Conservation (phyloP, 2,113 vertebrate genomes). For the Apodemus sylvaticus region DNA sequence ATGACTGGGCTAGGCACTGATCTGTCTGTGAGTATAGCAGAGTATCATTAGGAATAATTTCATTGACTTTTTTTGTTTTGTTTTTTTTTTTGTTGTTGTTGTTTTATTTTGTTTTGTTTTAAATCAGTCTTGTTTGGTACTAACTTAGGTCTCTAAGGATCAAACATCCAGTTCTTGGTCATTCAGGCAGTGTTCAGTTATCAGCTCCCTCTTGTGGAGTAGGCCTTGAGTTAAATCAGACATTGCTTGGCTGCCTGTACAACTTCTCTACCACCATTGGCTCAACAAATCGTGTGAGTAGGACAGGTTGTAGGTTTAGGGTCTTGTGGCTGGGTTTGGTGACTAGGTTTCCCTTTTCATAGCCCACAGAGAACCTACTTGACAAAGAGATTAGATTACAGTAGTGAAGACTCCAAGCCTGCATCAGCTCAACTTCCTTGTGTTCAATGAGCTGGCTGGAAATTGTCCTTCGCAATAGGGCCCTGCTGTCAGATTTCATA, state of each 20-base stretch:
- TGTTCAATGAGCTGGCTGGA: background rate
- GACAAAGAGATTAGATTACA: background rate
- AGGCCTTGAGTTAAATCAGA: background rate
- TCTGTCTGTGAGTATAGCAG: background rate
- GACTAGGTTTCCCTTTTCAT: background rate
- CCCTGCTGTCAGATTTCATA: background rate
- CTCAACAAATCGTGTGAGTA: background rate
- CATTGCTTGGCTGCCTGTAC: background rate
- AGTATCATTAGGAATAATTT: background rate
- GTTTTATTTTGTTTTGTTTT: too few species aligned
- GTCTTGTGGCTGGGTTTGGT: background rate
- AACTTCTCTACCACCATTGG: background rate
- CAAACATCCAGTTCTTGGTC: background rate
- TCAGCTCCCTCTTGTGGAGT: background rate
- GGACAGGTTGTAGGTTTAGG: background rate
- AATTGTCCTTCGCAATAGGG: background rate
- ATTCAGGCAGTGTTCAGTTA: background rate
- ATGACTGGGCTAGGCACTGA: background rate
- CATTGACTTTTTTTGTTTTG: background rate
- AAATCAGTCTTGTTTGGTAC: background rate
- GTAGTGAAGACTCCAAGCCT: background rate
- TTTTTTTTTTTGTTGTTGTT: too few species aligned
- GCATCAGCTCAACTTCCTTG: background rate
- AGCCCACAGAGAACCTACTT: background rate
- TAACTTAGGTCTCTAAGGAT: background rate